Evolutionary conservation across 2,113 vertebrate genomes (phyloP).

Genomic region (Oceanodroma tethys): DNA sequence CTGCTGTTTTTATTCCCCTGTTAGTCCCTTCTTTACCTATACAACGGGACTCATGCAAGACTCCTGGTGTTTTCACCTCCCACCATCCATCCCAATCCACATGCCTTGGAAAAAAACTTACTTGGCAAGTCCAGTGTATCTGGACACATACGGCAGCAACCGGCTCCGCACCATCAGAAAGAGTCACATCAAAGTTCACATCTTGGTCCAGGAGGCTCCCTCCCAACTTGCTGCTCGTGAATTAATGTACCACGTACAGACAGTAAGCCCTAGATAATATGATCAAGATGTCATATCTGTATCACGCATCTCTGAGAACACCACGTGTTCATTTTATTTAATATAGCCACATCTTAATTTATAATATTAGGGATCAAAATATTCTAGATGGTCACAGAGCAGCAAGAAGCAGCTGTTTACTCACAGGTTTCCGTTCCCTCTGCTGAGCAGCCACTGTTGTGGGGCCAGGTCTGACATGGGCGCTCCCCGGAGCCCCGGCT

Average conservation of each 20-base stretch:
- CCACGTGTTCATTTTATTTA: not conserved
- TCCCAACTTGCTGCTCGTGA: not conserved
- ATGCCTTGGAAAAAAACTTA: not conserved
- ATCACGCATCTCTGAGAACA: not conserved
- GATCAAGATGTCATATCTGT: not conserved
- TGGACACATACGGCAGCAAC: not conserved
- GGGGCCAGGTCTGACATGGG: not conserved
- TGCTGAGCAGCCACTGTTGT: not conserved
- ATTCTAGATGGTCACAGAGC: not conserved
- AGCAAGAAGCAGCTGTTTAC: conserved; percentile 7
- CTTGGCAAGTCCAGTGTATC: rapidly evolving
- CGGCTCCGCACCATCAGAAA: not conserved
- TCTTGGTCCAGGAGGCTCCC: not conserved
- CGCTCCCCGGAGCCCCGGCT: not conserved
- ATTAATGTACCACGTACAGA: rapidly evolving
- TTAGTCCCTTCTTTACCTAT: not conserved
- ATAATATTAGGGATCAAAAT: not conserved
- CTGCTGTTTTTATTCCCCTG: not conserved
- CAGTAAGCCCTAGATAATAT: rapidly evolving
- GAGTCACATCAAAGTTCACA: not conserved
- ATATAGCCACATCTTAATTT: not conserved
- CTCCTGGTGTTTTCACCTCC: not conserved
- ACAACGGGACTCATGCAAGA: not conserved
- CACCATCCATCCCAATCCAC: not conserved
- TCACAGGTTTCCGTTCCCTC: not conserved